Evolutionary conservation across 2,888 invertebrate genomes (phyloP).

Genomic region (Vesta saturnalis): DNA sequence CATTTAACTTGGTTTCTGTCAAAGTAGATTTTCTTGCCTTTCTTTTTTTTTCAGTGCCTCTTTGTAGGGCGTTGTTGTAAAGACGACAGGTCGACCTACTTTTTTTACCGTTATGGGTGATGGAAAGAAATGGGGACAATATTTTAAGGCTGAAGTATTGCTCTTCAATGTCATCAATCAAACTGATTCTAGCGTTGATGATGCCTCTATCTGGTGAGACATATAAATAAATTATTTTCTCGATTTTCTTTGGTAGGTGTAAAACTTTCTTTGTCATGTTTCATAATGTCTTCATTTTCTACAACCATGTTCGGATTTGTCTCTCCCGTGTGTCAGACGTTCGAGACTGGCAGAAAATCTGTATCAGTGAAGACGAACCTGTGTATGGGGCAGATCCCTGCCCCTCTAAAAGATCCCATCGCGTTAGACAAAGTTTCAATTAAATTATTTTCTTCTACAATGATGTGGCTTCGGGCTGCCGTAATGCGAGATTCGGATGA

Average conservation of each 20-base stretch:
- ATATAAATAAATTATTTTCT: background rate
- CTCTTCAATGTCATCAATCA: background rate
- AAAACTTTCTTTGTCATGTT: background rate
- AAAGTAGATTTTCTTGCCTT: too few relatives aligned
- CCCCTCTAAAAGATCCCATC: too few relatives aligned
- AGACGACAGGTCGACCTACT: background rate
- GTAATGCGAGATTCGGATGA: too few relatives aligned
- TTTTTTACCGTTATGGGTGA: background rate
- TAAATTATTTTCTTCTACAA: too few relatives aligned
- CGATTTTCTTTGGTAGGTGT: background rate
- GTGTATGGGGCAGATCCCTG: background rate
- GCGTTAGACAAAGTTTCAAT: background rate
- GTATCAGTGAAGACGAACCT: background rate
- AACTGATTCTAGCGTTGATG: background rate
- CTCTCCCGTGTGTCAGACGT: background rate
- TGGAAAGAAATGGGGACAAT: background rate
- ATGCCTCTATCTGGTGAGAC: background rate
- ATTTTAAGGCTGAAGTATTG: background rate
- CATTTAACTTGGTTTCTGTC: background rate
- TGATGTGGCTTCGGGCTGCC: too few relatives aligned
- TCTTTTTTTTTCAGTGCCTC: too few relatives aligned
- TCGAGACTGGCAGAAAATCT: background rate
- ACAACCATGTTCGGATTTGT: background rate
- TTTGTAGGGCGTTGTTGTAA: background rate
- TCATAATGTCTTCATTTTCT: background rate